Evolutionary conservation across 2,888 invertebrate genomes (phyloP), one percentile per base, ranked within the genome.

Genomic region (Lysandra bellargus): DNA sequence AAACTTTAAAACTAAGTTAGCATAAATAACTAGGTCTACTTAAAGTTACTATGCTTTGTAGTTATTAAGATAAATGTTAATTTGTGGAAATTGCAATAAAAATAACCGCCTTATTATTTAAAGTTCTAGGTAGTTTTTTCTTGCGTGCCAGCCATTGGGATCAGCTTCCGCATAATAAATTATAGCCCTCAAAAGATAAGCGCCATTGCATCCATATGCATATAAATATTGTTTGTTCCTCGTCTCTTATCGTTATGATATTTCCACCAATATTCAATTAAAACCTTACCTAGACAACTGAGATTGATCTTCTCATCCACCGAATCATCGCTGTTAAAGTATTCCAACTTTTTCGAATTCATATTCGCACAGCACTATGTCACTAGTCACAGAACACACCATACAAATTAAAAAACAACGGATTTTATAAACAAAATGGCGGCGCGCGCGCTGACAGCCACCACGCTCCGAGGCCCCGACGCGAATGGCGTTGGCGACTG

Each of bases 341-440:
- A 92, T 89, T 94, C 94, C 90, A 94, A 88, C 88, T 94, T 94
- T 90, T 94, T 94, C 82, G 94, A 90, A 93, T 94, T 94, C 94
- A 94, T 94, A 82, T 88, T 90, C 85, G 81, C 84, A 85, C 85
- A 87, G 88, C 84, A 84, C 86, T 85, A 84, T 86, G 80, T 78
- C 93, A 93, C 93, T 91, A 89, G 91, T 91, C 91, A 86, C 86
- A 88, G 86, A 87, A 82, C 87, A 88, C 85, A 85, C 83, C 82
- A 82, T 82, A 81, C 80, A 80, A 81, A 80, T 80, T 72, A 78
- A 81, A 79, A 77, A 81, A 81, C 80, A 80, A 80, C 83, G 80
- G 85, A 86, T 84, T 83, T 91, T 91, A 85, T 92, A 90, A 88
- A 88, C 89, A 83, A 83, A 85, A 82, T 81, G 80, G 79, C 82